A percentile compares a stretch with the other conserved stretches of the same genome.
Evolutionary conservation across 2,113 vertebrate species (phyloP).

Genomic region (Chaetodon trifascialis): DNA sequence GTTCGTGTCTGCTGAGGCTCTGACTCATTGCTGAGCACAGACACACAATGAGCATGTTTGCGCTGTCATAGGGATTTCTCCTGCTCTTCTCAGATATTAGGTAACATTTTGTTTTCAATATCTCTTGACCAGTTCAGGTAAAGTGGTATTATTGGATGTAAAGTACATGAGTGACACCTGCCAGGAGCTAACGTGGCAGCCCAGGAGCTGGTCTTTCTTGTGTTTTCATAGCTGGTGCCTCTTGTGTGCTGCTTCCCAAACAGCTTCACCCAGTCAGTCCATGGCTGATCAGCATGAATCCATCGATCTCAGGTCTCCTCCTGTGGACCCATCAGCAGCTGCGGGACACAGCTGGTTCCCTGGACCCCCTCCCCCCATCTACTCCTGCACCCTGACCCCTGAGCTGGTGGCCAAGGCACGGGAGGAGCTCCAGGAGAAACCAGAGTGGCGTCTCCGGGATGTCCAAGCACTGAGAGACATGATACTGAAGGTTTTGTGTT

Average conservation of each 20-base stretch:
- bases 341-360: constrained; percentile 81
- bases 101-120: neutral
- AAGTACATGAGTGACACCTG: neutral
- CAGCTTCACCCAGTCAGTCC: constrained; percentile 71
- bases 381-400: constrained; percentile 91
- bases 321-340: constrained; percentile 79
- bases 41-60: neutral
- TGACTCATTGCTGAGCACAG: constrained; percentile 13
- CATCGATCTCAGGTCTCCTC: constrained; percentile 84
- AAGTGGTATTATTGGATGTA: neutral
- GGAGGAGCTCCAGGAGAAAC: constrained; percentile 98
- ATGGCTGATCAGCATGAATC: constrained; percentile 94
- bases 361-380: constrained; percentile 83
- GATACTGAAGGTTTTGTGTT: constrained; percentile 87
- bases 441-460: constrained; percentile 95
- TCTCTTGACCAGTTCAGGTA: neutral
- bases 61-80: neutral
- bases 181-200: neutral
- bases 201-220: neutral
- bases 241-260: constrained; percentile 9
- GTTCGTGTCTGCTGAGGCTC: neutral
- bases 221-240: neutral
- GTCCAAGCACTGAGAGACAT: constrained; percentile 97
- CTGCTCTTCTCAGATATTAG: neutral
- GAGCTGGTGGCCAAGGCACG: constrained; percentile 94